These are phyloP conservation scores for Pogonocichla stellata DNA, from an alignment of 2,113 vertebrate species.

Conservation along the genomic window DNA sequence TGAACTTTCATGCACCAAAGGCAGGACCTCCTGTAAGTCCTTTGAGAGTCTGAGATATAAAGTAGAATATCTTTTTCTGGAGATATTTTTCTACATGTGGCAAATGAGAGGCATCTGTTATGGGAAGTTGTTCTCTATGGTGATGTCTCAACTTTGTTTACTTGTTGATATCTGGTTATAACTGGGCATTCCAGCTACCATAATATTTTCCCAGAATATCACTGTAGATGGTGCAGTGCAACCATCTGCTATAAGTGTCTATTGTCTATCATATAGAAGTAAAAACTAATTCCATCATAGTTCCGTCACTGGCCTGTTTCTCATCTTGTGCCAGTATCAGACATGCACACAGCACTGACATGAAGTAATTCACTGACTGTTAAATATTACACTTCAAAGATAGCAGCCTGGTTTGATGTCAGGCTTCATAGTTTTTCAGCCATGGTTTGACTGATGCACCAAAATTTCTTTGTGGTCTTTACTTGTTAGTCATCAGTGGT, in stretches of 20 bases:
- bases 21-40: neutral
- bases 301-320: neutral
- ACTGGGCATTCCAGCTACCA: neutral
- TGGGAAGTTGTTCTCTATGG: neutral
- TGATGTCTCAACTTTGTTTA: neutral
- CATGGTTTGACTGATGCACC: neutral
- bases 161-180: neutral
- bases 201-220: neutral
- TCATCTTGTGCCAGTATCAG: neutral
- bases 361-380: constrained; percentile 19
- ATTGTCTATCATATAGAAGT: neutral
- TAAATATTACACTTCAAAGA: neutral
- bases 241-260: neutral
- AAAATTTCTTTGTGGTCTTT: neutral
- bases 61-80: neutral
- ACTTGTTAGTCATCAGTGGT: constrained; percentile 7
- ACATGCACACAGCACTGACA: neutral
- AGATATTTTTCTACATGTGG: neutral
- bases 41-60: neutral
- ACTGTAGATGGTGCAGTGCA: neutral
- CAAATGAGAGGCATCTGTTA: neutral
- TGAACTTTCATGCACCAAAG: neutral
- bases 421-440: neutral
- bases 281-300: neutral
- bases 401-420: neutral